Conservation (phyloP, 2,888 invertebrate genomes). For the Himalopsyche anomala region DNA sequence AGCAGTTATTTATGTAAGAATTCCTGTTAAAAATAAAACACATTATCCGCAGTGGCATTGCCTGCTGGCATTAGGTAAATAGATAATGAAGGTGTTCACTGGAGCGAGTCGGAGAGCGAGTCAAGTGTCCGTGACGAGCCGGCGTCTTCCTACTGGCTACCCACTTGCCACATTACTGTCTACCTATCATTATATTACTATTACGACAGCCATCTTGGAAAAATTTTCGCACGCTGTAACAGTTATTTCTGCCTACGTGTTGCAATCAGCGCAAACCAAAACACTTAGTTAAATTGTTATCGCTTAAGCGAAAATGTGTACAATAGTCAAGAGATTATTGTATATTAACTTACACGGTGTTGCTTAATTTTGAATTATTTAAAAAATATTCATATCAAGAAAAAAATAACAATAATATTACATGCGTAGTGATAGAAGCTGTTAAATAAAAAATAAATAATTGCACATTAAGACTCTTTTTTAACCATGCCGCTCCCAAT, state of each 20-base stretch:
- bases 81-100: conserved; percentile 30
- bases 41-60: not conserved
- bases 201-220: conserved; percentile 8
- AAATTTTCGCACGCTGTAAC: not conserved
- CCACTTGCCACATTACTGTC: conserved; percentile 34
- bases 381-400: too few species aligned
- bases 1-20: conserved; percentile 6
- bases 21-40: not conserved
- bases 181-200: conserved; percentile 10
- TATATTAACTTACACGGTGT: too few species aligned
- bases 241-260: not conserved
- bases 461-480: too few species aligned
- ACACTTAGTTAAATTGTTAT: not conserved
- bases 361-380: too few species aligned
- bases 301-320: not conserved
- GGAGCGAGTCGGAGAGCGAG: conserved; percentile 10
- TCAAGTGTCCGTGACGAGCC: conserved; percentile 23
- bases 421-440: too few species aligned
- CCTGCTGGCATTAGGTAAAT: not conserved
- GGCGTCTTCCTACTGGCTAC: conserved; percentile 31
- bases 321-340: not conserved
- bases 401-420: too few species aligned
- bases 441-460: too few species aligned
- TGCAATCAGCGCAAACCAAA: conserved; percentile 28
- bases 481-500: too few species aligned